Evolutionary conservation across 2,888 invertebrate species (phyloP).

Genomic region (Cephus sareptanus): DNA sequence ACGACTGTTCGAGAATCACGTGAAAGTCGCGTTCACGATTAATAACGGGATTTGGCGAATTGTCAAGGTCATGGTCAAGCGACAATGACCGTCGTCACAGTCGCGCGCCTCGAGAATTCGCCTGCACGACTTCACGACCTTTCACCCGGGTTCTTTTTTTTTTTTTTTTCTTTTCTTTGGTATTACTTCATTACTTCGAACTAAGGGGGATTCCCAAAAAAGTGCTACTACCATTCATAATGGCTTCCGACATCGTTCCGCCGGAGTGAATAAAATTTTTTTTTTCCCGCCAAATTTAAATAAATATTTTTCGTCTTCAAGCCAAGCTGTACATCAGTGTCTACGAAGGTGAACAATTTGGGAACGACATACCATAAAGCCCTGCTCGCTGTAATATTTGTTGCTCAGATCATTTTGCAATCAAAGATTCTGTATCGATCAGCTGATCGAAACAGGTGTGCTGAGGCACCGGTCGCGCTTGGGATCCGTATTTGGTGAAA

Average conservation of each 20-base stretch:
- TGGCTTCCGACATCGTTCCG: too few relatives aligned
- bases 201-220: too few relatives aligned
- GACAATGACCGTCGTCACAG: too few relatives aligned
- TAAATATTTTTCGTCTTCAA: neutral
- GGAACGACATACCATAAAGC: too few relatives aligned
- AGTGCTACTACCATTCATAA: too few relatives aligned
- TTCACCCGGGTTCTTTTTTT: too few relatives aligned
- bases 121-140: too few relatives aligned
- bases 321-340: neutral
- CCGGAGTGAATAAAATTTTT: neutral
- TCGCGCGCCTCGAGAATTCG: too few relatives aligned
- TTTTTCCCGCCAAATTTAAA: neutral
- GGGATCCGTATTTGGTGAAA: neutral
- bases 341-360: too few relatives aligned
- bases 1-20: neutral
- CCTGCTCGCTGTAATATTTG: neutral
- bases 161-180: too few relatives aligned
- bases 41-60: neutral
- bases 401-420: neutral
- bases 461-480: neutral
- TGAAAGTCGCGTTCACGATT: neutral
- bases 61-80: neutral
- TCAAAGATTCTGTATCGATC: neutral
- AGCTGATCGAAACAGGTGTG: conserved; percentile 3
- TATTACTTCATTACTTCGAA: too few relatives aligned